Percentiles rank a stretch among this genome's conserved stretches.
phyloP scores from a whole-genome alignment of 1,140 invertebrate genomes.

The Chironomus tepperi region DNA sequence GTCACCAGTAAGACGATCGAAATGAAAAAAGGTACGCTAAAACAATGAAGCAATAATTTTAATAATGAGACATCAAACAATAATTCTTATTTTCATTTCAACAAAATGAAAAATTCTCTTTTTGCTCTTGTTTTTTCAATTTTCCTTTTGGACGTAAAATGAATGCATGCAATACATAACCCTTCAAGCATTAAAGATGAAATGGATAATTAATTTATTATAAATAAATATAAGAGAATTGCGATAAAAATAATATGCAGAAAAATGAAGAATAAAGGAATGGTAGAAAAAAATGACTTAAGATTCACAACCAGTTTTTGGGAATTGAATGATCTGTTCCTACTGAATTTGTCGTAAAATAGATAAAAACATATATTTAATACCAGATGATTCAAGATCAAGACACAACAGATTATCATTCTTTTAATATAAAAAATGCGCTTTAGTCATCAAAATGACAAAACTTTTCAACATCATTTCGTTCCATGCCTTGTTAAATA shows the following conservation, averaged over 20 bases:
- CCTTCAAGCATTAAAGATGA: constrained; percentile 12
- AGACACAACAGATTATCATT: no score
- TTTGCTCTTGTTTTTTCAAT: background rate
- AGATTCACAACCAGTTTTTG: background rate
- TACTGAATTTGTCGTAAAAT: no score
- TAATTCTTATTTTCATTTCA: background rate
- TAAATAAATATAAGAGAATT: background rate
- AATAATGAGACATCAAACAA: constrained; percentile 21
- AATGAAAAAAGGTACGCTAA: background rate
- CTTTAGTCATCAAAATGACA: no score
- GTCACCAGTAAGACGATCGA: background rate
- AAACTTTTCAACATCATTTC: background rate
- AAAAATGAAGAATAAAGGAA: background rate
- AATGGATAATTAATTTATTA: constrained; percentile 15
- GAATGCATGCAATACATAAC: background rate
- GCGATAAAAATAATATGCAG: no score
- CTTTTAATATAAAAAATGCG: no score
- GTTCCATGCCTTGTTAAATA: background rate
- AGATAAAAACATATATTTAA: no score
- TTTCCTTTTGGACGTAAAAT: background rate
- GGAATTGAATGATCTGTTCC: no score
- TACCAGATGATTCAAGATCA: no score
- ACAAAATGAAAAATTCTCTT: background rate
- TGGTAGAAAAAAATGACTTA: background rate
- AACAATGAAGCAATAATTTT: constrained; percentile 21